Evolutionary conservation across 2,888 invertebrate genomes (phyloP).

Genomic region (Neoscelio sp.): DNA sequence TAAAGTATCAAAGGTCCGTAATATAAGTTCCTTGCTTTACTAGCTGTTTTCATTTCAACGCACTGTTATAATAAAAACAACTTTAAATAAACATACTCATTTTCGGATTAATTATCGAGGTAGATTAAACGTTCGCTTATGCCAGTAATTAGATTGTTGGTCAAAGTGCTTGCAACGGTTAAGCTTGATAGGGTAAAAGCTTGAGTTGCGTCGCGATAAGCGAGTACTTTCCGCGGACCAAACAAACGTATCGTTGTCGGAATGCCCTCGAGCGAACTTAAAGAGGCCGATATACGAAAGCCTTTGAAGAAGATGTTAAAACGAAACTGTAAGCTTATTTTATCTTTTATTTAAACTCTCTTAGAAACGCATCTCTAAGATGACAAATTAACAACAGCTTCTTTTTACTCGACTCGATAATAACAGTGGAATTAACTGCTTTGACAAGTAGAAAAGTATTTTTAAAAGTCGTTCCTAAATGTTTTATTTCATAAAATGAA

Average conservation of each 20-base stretch:
- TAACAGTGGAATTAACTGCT: too few species aligned
- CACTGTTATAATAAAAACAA: too few species aligned
- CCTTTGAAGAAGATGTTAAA: conserved; percentile 38
- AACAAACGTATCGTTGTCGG: conserved; percentile 58
- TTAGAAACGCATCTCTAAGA: too few species aligned
- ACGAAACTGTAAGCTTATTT: conserved; percentile 16
- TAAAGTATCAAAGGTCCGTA: too few species aligned
- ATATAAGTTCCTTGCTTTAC: too few species aligned
- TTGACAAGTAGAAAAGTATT: too few species aligned
- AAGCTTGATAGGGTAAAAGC: conserved; percentile 55
- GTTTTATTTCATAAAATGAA: too few species aligned
- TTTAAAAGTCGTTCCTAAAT: too few species aligned
- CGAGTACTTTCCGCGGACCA: conserved; percentile 45
- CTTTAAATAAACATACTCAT: neutral
- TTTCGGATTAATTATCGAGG: neutral
- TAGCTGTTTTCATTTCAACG: too few species aligned
- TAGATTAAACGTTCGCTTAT: conserved; percentile 12
- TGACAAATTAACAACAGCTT: too few species aligned
- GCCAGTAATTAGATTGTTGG: conserved; percentile 44
- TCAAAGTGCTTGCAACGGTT: conserved; percentile 36
- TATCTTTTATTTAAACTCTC: conserved; percentile 11
- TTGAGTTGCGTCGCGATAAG: conserved; percentile 43
- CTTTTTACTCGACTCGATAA: too few species aligned
- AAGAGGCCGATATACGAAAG: conserved; percentile 60
- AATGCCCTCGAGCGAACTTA: conserved; percentile 48